phyloP scores from a whole-genome alignment of 1,140 invertebrate species.

The Mylabris phalerata region DNA sequence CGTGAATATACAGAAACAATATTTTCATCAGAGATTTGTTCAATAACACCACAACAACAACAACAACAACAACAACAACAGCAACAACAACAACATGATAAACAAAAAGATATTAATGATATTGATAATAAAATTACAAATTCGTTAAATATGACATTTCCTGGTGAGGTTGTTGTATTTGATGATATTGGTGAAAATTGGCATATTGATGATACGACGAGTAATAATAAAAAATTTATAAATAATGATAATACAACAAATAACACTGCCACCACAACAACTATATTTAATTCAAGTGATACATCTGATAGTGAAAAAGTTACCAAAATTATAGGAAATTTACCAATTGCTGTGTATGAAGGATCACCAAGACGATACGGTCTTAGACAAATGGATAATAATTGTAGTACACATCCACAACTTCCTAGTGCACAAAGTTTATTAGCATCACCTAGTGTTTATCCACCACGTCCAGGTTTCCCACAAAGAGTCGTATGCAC shows the following conservation, averaged over 20 bases:
- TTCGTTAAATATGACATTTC: conserved; percentile 40
- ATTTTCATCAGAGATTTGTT: conserved; percentile 57
- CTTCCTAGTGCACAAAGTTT: conserved; percentile 52
- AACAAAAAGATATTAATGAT: conserved; percentile 20
- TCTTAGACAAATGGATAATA: conserved; percentile 39
- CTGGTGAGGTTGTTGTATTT: conserved; percentile 70
- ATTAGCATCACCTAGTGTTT: conserved; percentile 57
- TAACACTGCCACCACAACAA: conserved; percentile 26
- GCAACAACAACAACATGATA: conserved; percentile 13
- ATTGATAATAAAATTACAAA: conserved; percentile 26
- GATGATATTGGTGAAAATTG: conserved; percentile 74
- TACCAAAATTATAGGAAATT: conserved; percentile 74
- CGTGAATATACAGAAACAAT: conserved; percentile 58
- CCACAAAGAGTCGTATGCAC: conserved; percentile 52
- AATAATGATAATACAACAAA: conserved; percentile 21
- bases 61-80: no score
- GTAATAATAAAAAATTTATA: conserved; percentile 14
- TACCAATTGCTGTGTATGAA: conserved; percentile 86
- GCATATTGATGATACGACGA: conserved; percentile 44
- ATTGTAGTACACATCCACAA: conserved; percentile 41
- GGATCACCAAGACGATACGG: conserved; percentile 85
- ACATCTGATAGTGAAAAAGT: conserved; percentile 52
- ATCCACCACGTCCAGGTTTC: conserved; percentile 65
- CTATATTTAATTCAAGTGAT: conserved; percentile 28
- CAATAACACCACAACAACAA: conserved; percentile 40